phyloP scores from a whole-genome alignment of 2,888 invertebrate species.

The Tupiocoris notatus region DNA sequence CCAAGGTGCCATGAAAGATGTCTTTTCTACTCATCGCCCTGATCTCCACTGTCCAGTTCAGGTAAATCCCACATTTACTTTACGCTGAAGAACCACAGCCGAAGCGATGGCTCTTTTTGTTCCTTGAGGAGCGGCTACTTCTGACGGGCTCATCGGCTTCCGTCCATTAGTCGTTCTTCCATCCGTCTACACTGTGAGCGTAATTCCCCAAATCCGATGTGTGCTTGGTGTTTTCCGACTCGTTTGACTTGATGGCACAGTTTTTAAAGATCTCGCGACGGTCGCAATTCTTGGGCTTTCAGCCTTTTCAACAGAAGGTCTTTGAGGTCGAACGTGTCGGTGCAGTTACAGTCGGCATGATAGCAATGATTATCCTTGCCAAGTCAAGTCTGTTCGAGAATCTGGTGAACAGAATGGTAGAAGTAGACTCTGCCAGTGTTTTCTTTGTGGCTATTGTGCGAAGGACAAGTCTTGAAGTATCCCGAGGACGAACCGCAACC shows the following conservation, averaged over 20 bases:
- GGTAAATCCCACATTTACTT: not conserved
- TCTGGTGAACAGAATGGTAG: not conserved
- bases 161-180: not conserved
- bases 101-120: not conserved
- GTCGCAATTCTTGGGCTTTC: not conserved
- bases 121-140: not conserved
- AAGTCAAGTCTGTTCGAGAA: not conserved
- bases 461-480: too few relatives aligned
- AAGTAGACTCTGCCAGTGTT: not conserved
- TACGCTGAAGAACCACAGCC: not conserved
- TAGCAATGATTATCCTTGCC: not conserved
- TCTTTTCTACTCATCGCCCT: not conserved
- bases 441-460: not conserved
- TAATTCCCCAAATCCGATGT: not conserved
- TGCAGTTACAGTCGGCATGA: not conserved
- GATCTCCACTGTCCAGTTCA: not conserved
- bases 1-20: not conserved
- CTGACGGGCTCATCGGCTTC: not conserved
- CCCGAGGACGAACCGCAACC: too few relatives aligned
- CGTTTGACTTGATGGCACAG: not conserved
- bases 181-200: not conserved
- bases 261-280: not conserved
- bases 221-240: not conserved
- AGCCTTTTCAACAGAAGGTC: not conserved
- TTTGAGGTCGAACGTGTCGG: not conserved